Evolutionary conservation across 2,113 vertebrate genomes (phyloP), one percentile per base, ranked within the genome.

Genomic region (Ciconia stormi): DNA sequence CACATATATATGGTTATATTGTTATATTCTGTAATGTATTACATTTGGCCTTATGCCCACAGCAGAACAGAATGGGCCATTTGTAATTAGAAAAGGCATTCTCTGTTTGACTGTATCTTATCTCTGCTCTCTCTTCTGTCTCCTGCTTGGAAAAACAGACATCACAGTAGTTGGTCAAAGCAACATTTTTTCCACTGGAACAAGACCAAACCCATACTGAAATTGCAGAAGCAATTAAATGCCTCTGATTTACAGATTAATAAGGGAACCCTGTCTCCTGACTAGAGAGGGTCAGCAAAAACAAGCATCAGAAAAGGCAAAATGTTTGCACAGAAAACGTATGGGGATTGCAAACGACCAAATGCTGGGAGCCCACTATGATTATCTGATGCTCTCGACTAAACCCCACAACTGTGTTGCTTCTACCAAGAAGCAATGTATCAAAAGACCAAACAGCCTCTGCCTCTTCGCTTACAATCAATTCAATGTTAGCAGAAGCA

Each of bases 161-260:
- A 93, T 96, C 96, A 95, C 96, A 97, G 97, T 85, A 81, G 97
- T 97, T 93, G 96, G 97, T 96, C 97, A 97, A 94, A 82, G 52
- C 92, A 94, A 95, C 82, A 72, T 93, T 96, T 92, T 96, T 97
- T 96, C 93, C 83, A 78, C 59, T 97, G 89, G 89, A 97, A 96
- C 77, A 86, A 69, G 40, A 95, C 87, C 92, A 97, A 96, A 62
- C 86, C 74, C 78, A 96, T 46, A 95, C 70, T 86, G 93, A 98
- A 97, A 90, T 34, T 96, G 79, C 92, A 96, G 95, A 79, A 97
- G 91, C 95, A 98, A 97, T 96, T 97, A 98, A 97, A 96, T 58
- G 82, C 22, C 82, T 63, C 56, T 97, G 95, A 97, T 98, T 95
- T 97, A 97, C 87, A 71, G 96, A 97, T 97, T 97, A 98, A 98